A percentile compares a stretch with the other conserved stretches of the same genome.
Evolutionary conservation across 2,113 vertebrate genomes (phyloP).

Genomic region (Microcebus lehilahytsara): DNA sequence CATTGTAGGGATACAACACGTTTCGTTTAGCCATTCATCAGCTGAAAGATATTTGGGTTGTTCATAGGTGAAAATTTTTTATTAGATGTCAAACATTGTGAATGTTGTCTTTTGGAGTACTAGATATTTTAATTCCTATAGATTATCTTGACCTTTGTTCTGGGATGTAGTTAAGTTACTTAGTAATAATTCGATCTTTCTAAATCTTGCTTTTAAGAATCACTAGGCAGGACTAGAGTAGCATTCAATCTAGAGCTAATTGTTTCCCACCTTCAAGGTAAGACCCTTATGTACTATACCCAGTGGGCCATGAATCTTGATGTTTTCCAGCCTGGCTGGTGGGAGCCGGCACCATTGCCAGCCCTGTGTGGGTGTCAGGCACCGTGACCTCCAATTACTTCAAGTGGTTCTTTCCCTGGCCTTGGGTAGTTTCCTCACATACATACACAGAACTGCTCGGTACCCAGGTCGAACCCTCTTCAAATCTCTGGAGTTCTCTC

Average conservation of each 20-base stretch:
- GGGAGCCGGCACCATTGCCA: not conserved
- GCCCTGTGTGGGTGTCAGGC: not conserved
- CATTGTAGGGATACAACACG: too few relatives aligned
- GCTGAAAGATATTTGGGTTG: not conserved
- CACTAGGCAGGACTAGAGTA: not conserved
- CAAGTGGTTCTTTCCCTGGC: not conserved
- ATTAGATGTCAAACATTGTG: not conserved
- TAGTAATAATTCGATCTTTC: not conserved
- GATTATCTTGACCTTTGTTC: not conserved
- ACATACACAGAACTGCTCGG: fast-evolving
- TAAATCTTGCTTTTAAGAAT: not conserved
- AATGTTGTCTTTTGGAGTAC: not conserved
- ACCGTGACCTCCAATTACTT: fast-evolving
- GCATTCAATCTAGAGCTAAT: not conserved
- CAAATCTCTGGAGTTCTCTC: not conserved
- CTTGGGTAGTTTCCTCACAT: not conserved
- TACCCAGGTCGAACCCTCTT: not conserved
- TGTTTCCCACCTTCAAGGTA: not conserved
- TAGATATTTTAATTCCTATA: not conserved
- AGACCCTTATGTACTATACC: not conserved
- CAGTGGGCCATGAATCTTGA: fast-evolving
- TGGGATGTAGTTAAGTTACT: not conserved
- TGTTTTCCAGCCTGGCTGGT: not conserved
- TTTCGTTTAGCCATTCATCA: not conserved
- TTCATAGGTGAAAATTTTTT: not conserved